These are phyloP conservation scores for Gordius sp. DNA, from an alignment of 2,888 invertebrate genomes.

Conservation along the genomic window DNA sequence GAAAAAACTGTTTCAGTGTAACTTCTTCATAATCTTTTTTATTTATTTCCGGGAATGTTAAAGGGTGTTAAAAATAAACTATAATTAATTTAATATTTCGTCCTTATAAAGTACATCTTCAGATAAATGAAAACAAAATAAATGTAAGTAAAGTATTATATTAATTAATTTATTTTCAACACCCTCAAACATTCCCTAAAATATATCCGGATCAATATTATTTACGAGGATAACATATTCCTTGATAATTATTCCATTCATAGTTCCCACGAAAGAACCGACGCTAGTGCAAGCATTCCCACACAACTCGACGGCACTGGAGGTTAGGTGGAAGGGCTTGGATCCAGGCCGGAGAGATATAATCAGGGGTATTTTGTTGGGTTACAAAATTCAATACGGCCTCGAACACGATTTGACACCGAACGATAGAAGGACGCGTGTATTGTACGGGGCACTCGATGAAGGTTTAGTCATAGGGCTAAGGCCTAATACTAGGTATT, in stretches of 20 bases:
- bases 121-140: too few relatives aligned
- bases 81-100: too few relatives aligned
- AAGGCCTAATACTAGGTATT: conserved; percentile 67
- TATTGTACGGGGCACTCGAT: conserved; percentile 2
- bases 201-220: too few relatives aligned
- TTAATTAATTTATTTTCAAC: too few relatives aligned
- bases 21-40: too few relatives aligned
- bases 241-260: conserved; percentile 17
- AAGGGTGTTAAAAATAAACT: too few relatives aligned
- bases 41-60: too few relatives aligned
- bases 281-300: conserved; percentile 48
- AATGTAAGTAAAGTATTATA: too few relatives aligned
- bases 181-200: background rate
- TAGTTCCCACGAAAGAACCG: conserved; percentile 41
- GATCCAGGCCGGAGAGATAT: conserved; percentile 47
- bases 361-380: conserved; percentile 61
- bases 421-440: conserved; percentile 5
- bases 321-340: conserved; percentile 65
- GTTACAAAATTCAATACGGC: conserved; percentile 36
- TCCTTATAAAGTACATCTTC: too few relatives aligned
- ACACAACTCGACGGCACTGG: conserved; percentile 67
- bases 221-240: too few relatives aligned
- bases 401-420: background rate
- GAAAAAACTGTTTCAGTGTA: too few relatives aligned
- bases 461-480: conserved; percentile 61